phyloP scores from a whole-genome alignment of 2,113 vertebrate species.

The Rhynchopsitta pachyrhyncha region DNA sequence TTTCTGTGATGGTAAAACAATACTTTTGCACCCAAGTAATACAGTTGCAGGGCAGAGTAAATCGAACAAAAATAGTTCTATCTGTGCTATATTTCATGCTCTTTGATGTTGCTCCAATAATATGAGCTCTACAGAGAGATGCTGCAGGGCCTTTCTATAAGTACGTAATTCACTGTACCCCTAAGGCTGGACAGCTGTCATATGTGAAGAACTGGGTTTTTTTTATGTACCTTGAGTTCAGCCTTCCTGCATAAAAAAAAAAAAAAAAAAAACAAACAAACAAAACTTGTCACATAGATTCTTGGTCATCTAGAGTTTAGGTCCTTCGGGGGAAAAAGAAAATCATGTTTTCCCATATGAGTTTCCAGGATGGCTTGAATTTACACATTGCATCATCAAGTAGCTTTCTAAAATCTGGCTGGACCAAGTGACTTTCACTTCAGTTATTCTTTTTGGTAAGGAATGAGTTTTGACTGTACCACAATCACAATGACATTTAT shows the following conservation, averaged over 20 bases:
- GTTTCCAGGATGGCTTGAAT: background rate
- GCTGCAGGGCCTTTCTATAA: background rate
- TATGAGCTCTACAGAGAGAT: background rate
- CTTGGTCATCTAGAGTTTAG: fast-evolving
- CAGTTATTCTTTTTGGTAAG: background rate
- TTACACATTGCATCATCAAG: background rate
- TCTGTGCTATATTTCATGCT: background rate
- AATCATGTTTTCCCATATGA: fast-evolving
- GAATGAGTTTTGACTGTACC: background rate
- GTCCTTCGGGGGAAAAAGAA: background rate
- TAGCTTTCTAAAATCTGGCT: background rate
- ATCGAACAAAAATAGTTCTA: background rate
- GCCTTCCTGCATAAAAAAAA: background rate
- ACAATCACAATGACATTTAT: background rate
- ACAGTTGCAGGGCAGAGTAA: background rate
- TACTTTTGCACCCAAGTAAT: background rate
- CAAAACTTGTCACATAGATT: background rate
- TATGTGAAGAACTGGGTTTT: background rate
- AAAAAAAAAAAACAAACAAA: too few relatives aligned
- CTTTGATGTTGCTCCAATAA: background rate
- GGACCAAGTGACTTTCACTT: background rate
- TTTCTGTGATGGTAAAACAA: background rate
- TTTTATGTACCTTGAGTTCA: background rate
- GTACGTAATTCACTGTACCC: background rate
- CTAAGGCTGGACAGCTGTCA: background rate